Evolutionary conservation across 2,113 vertebrate genomes (phyloP), one percentile per base, ranked within the genome.

Genomic region (Caracal caracal): DNA sequence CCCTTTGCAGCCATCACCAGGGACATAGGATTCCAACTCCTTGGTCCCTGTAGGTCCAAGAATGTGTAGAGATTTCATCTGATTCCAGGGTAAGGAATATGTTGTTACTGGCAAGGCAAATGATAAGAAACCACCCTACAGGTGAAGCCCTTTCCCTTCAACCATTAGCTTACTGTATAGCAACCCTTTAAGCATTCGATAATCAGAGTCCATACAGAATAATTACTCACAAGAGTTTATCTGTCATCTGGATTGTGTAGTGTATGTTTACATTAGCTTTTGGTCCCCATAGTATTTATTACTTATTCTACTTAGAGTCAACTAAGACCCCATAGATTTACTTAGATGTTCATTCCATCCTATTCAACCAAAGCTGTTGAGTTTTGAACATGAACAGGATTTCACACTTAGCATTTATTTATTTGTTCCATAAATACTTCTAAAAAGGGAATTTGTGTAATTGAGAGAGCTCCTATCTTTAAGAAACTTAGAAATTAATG

Each of bases 351-450:
- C 65, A 33, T 43, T 47, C n/a, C 4, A 5, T 33, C 37, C 51
- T 24, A 20, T 80, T 88, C 63, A 70, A 33, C 65, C 75, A 59
- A 71, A 35, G 40, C 51, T 68, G 37, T 88, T 78, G 59, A 73
- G 22, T 37, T 80, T 95, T 56, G 22, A 61, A 66, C 30, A 71
- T 20, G 49, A 56, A 83, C 24, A 73, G 37, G 24, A 75, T 85
- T 94, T 92, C 49, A 70, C 28, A 26, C 9, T 76, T 92, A 26
- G 20, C 10, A 20, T 20, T 83, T 73, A 56, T 73, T 82, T 93
- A 12, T 93, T 88, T 86, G 56, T 75, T 95, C 59, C 22, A 73
- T 71, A 82, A 47, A 86, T 65, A 88, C 30, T 65, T 87, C 66
- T 20, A 17, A 92, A 85, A 86, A 56, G 53, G 3, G 43, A 93